These are phyloP conservation scores for Dione juno DNA, from an alignment of 2,888 invertebrate species.

Conservation along the genomic window DNA sequence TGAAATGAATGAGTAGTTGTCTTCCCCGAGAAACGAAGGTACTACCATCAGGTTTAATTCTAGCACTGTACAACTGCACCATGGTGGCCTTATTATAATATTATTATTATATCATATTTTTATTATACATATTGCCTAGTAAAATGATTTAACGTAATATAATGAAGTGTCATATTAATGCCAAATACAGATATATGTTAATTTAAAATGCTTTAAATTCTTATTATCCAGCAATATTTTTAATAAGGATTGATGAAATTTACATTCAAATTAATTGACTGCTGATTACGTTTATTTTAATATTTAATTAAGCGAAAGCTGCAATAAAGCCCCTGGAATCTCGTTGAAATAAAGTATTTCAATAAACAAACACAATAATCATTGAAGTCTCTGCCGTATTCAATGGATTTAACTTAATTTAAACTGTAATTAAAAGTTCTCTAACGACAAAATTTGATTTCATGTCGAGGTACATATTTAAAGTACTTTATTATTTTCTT, in stretches of 20 bases:
- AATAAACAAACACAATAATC: constrained; percentile 25
- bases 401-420: constrained; percentile 7
- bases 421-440: constrained; percentile 17
- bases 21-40: too few species aligned
- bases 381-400: constrained; percentile 6
- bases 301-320: constrained; percentile 33
- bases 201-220: constrained; percentile 1
- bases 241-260: constrained; percentile 27
- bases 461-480: background rate
- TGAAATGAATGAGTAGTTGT: too few species aligned
- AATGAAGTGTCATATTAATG: background rate
- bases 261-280: constrained; percentile 35
- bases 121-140: background rate
- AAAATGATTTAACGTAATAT: constrained; percentile 10
- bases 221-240: constrained; percentile 9
- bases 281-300: constrained; percentile 37
- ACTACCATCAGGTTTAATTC: too few species aligned
- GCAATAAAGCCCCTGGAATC: constrained; percentile 23
- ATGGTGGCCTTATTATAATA: too few species aligned
- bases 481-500: background rate
- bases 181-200: background rate
- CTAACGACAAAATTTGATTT: constrained; percentile 1
- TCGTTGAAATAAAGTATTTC: constrained; percentile 29
- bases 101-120: background rate
- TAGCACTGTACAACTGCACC: too few species aligned